Base-by-base conservation (phyloP, 1,140 invertebrate genomes). In the Psilanteris sp. region DNA sequence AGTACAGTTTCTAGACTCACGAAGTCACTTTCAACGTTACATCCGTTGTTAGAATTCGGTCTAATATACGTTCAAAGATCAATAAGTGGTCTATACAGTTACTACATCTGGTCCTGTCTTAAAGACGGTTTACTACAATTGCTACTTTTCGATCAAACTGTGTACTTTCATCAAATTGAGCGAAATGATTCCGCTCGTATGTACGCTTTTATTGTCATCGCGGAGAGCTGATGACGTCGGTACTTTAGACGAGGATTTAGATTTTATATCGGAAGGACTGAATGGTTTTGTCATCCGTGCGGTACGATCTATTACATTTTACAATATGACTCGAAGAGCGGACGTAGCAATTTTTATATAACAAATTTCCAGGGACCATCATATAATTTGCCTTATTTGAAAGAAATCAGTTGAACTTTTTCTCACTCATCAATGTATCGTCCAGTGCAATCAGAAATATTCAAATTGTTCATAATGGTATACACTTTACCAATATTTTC, bases 21-120 rank as follows among this genome's bases (percentile, higher is more conserved):
- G 22, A 57, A 64, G 55, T 24, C 57, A 64, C 55, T 71, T 64
- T 48, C 59, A 36, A 61, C 31, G 54, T 46, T 57, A 64, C 43
- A 36, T 46, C 20, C 24, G 18, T 44, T 8, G 4, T 50, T 48
- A 37, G 3, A 67, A 61, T 66, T 27, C 44, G 61, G 5, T 44
- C 55, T 62, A 67, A 74, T 74, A 55, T 39, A 52, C 57, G 31
- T 54, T 62, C 46, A 16, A 34, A 41, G 50, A 68, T 75, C 72
- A 57, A 75, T 68, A 75, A 68, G 15, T 62, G 48, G 24, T 37
- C 70, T 57, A 18, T 29, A 50, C 32, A 15, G 32, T 55, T 46
- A 44, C 44, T n/a, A n/a, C 26, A 27, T 41, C 66, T 59, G 26
- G 46, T 22, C 36, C 16, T n/a, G 39, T 27, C 31, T 43, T 26